Base-by-base conservation (phyloP, 2,888 invertebrate species). In the Flabesymbios commensalis region DNA sequence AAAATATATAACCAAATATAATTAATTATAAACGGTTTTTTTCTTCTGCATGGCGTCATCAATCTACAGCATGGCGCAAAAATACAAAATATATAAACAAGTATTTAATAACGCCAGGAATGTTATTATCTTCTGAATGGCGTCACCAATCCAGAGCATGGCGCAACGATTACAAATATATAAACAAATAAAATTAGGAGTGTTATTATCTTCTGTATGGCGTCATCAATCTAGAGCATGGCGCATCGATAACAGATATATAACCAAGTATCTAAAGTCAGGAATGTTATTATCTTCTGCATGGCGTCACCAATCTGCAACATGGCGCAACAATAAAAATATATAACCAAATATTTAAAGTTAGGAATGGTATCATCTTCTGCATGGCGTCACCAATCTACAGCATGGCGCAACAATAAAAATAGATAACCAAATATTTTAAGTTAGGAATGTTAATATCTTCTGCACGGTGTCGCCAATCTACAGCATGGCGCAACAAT, bases 71-170 rank as follows among this genome's bases (percentile, higher is more conserved):
- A 10, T 19, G 7, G 14, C 14, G 14, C 14, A 48, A 56, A n/a
- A n/a, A n/a, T n/a, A n/a, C n/a, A n/a, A n/a, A n/a, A n/a, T n/a
- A n/a, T n/a, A n/a, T n/a, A n/a, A n/a, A n/a, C n/a, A n/a, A n/a
- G n/a, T n/a, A n/a, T n/a, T n/a, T n/a, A n/a, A n/a, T n/a, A n/a
- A n/a, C n/a, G n/a, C n/a, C n/a, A n/a, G n/a, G n/a, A n/a, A n/a
- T n/a, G n/a, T n/a, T n/a, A n/a, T n/a, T n/a, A 94, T 90, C 83
- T 91, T 92, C 83, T 92, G 92, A 93, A 94, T 93, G 4, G 92
- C 93, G 76, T 93, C 92, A 29, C 89, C 88, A 19, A 92, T 90
- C 90, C 91, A 58, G 5, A 48, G 59, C n/a, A 10, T 19, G 7
- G 14, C 14, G 14, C 14, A 48, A 56, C 57, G 32, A 10, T 36